Percentiles rank a stretch among this genome's conserved stretches.
Evolutionary conservation across 2,113 vertebrate species (phyloP).

Genomic region (Sialia sialis): DNA sequence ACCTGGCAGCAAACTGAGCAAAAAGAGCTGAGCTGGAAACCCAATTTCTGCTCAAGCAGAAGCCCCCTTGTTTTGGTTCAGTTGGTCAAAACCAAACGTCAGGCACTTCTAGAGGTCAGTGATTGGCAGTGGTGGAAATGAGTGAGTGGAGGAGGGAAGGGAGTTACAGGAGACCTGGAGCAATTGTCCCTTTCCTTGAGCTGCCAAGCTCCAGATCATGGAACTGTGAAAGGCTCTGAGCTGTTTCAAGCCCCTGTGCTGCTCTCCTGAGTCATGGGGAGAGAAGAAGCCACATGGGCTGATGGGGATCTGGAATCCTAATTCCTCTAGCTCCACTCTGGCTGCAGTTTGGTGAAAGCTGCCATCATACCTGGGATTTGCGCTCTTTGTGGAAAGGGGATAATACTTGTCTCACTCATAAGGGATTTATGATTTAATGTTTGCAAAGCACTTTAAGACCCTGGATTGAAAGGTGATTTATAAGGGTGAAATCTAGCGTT

Average conservation of each 20-base stretch:
- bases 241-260: background rate
- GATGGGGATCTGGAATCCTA: background rate
- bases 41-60: background rate
- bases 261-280: background rate
- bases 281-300: accelerated
- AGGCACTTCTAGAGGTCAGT: background rate
- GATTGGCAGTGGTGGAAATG: background rate
- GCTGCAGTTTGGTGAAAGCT: background rate
- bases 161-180: background rate
- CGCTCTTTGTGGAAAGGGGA: background rate
- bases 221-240: background rate
- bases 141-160: background rate
- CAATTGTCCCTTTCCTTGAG: background rate
- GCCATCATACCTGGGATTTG: background rate
- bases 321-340: background rate
- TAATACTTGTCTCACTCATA: background rate
- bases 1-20: background rate
- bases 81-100: background rate
- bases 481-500: constrained; percentile 32
- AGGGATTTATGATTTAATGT: constrained; percentile 51
- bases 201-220: background rate
- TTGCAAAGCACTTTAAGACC: constrained; percentile 53
- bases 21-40: constrained; percentile 39
- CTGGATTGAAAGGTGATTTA: constrained; percentile 51
- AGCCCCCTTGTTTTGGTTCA: background rate